phyloP scores from a whole-genome alignment of 2,113 vertebrate genomes.

The Ceyx margarethae region DNA sequence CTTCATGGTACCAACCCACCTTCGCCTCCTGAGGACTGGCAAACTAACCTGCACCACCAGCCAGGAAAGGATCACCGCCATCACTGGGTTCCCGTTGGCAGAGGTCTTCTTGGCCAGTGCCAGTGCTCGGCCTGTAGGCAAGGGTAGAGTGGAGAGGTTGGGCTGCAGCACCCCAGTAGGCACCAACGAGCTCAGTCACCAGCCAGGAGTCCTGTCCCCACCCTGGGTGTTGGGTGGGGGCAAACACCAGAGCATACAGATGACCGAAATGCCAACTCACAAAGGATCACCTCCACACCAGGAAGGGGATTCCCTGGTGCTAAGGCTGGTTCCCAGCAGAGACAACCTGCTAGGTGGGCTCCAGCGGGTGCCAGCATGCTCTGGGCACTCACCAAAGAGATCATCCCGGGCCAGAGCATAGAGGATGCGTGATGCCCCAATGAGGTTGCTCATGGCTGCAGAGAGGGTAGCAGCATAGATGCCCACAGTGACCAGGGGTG shows the following conservation, averaged over 20 bases:
- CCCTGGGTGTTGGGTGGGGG: neutral
- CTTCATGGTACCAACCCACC: neutral
- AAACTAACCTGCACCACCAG: slow-evolving; percentile 85
- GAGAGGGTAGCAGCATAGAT: slow-evolving; percentile 88
- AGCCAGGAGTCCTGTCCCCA: neutral
- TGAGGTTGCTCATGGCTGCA: slow-evolving; percentile 89
- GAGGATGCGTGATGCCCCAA: slow-evolving; percentile 89
- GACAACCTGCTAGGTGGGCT: neutral
- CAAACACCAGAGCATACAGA: neutral
- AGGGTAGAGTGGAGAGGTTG: neutral
- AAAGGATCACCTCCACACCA: neutral
- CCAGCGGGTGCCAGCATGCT: accelerated
- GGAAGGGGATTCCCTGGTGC: neutral
- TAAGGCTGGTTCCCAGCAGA: neutral
- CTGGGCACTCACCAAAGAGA: slow-evolving; percentile 81
- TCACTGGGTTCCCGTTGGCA: slow-evolving; percentile 85
- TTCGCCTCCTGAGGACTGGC: accelerated
- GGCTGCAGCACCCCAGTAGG: neutral
- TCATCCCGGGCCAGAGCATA: slow-evolving; percentile 87
- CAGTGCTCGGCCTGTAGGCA: slow-evolving; percentile 74
- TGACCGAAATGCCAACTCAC: neutral
- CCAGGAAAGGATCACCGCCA: slow-evolving; percentile 88
- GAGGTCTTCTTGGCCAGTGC: slow-evolving; percentile 84
- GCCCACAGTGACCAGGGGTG: slow-evolving; percentile 83
- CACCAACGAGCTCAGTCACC: neutral